Conservation (phyloP, 1,140 invertebrate genomes). For the Monochamus saltuarius region DNA sequence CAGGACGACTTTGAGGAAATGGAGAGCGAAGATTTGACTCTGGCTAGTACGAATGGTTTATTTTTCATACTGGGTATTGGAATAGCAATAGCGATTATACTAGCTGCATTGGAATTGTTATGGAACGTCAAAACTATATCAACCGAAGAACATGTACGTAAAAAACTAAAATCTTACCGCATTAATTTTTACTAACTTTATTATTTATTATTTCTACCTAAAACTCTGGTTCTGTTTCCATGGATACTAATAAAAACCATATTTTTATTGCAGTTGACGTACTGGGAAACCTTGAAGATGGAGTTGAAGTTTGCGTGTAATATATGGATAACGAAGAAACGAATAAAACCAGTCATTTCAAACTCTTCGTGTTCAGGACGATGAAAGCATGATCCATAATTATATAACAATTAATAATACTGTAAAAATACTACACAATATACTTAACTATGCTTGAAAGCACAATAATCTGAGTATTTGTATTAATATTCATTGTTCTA, state of each 20-base stretch:
- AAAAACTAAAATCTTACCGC: neutral
- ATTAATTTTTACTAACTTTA: too few species aligned
- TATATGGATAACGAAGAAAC: conserved; percentile 65
- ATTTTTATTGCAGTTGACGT: conserved; percentile 58
- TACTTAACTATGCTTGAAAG: too few species aligned
- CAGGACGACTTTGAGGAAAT: conserved; percentile 36
- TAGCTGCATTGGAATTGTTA: conserved; percentile 76
- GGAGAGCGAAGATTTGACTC: conserved; percentile 60
- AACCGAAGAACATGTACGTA: conserved; percentile 69
- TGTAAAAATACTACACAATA: too few species aligned
- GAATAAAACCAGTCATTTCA: conserved; percentile 50
- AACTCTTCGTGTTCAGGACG: conserved; percentile 22
- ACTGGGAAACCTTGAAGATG: conserved; percentile 62
- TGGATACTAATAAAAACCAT: too few species aligned
- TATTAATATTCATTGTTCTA: too few species aligned
- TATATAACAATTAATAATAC: conserved; percentile 8
- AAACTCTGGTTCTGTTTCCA: too few species aligned
- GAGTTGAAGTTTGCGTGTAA: conserved; percentile 66
- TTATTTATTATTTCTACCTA: too few species aligned
- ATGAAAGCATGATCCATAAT: conserved; percentile 28
- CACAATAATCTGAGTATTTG: too few species aligned
- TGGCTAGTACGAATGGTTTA: conserved; percentile 86
- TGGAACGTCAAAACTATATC: conserved; percentile 79
- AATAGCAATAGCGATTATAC: conserved; percentile 63
- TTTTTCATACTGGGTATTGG: conserved; percentile 82